Conservation (phyloP, 1,140 invertebrate genomes). For the Teleogryllus occipitalis region DNA sequence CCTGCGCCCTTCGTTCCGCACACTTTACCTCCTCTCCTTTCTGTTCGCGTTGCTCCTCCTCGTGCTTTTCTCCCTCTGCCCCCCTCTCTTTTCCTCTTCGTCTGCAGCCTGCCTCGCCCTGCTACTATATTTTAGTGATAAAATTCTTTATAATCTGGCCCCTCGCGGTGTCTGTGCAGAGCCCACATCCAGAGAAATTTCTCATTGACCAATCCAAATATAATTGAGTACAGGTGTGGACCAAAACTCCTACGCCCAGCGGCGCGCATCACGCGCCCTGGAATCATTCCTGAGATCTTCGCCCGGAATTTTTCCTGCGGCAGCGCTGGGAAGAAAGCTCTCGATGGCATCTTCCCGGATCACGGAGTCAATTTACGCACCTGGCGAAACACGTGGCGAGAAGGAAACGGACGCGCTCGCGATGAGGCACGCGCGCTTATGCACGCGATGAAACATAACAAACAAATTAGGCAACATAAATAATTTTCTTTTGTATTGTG, state of each 20-base stretch:
- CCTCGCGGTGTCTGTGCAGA: background rate
- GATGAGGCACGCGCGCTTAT: background rate
- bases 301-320: no score
- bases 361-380: no score
- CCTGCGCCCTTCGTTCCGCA: no score
- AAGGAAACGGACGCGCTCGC: background rate
- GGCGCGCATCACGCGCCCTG: background rate
- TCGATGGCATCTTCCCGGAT: no score
- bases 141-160: conserved; percentile 1
- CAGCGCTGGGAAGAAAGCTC: no score
- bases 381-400: background rate
- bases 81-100: background rate
- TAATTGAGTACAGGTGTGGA: conserved; percentile 1
- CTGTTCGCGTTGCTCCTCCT: no score
- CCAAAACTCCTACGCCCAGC: background rate
- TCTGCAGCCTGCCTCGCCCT: background rate
- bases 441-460: background rate
- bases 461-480: conserved; percentile 1
- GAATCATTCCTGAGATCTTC: no score
- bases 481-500: background rate
- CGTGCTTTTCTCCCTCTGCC: no score
- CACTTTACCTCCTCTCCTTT: no score
- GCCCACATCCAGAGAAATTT: background rate
- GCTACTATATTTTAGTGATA: conserved; percentile 5
- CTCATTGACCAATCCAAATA: conserved; percentile 1